Evolutionary conservation across 2,113 vertebrate genomes (phyloP), one percentile per base, ranked within the genome.

Genomic region (Leptodactylus fuscus): DNA sequence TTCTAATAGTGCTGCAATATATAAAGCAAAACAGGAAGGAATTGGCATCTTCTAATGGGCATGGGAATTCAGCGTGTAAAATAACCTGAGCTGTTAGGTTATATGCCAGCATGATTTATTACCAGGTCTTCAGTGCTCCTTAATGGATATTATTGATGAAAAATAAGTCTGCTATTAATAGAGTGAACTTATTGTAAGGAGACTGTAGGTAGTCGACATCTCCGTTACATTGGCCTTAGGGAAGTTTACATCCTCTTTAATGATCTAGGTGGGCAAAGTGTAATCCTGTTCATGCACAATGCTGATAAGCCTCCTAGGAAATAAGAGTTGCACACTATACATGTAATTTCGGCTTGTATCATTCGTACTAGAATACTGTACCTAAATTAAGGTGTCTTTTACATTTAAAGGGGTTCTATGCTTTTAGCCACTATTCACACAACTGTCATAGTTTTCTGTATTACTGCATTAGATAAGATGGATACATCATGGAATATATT

Each of bases 91-190:
- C 22, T 79, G 74, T 41, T 55, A 60, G 22, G 34, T 58, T 79
- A 60, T 79, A 79, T 79, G 76, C 51, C 76, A 79, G 51, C 18
- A 79, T 79, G 76, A 79, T 79, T 79, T 79, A 79, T 79, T 60
- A 60, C 51, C 20, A 24, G 76, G 51, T 58, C 32, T 36, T 60
- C 20, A 79, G 51, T 79, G 76, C 76, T 79, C 51, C 51, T 79
- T 79, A 79, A 79, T 79, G 51, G 76, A 58, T 58, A 60, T 79
- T 79, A 79, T 79, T 79, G 75, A 51, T 55, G 51, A 78, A 38
- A 55, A 78, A 55, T 78, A 78, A 78, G 75, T 36, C 49, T 78
- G 29, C 49, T 78, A 78, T 78, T 55, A 78, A 58, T 53, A n/a
- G 75, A 55, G 75, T 15, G 32, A 55, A 75, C 73, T 49, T 49